Conservation (phyloP, 2,113 vertebrate species). For the Narcine bancroftii region DNA sequence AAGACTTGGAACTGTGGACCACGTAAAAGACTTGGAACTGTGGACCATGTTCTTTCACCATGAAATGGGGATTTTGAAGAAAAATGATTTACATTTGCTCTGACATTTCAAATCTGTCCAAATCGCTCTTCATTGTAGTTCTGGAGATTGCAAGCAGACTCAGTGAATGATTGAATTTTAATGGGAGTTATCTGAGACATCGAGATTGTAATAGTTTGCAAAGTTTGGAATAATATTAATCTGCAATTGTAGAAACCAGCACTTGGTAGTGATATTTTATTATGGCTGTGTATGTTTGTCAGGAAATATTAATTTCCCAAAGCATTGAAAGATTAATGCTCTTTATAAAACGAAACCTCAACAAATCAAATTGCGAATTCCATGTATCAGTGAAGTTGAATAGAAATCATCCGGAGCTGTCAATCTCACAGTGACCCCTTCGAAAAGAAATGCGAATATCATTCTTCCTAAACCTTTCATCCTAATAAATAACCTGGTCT, state of each 20-base stretch:
- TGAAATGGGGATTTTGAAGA: not conserved
- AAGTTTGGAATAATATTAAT: slow-evolving; percentile 31
- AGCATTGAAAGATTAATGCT: not conserved
- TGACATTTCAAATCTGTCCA: not conserved
- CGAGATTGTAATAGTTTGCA: not conserved
- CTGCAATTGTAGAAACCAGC: not conserved
- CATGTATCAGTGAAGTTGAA: not conserved
- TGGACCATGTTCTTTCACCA: not conserved
- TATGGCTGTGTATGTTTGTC: not conserved
- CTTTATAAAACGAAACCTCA: not conserved
- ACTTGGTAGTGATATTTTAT: not conserved
- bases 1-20: not conserved
- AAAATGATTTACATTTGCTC: not conserved
- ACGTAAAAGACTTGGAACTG: not conserved
- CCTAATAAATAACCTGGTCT: not conserved
- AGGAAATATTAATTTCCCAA: slow-evolving; percentile 16
- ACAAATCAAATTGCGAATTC: not conserved
- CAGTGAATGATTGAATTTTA: slow-evolving; percentile 18
- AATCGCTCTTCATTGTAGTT: not conserved
- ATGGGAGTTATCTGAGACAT: not conserved
- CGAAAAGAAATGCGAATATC: not conserved
- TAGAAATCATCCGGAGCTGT: not conserved
- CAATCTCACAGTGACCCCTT: not conserved
- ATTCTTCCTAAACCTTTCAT: slow-evolving; percentile 19
- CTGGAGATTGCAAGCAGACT: not conserved